These are phyloP conservation scores for Leucophenga varia DNA, from an alignment of 1,140 invertebrate species.

Conservation along the genomic window DNA sequence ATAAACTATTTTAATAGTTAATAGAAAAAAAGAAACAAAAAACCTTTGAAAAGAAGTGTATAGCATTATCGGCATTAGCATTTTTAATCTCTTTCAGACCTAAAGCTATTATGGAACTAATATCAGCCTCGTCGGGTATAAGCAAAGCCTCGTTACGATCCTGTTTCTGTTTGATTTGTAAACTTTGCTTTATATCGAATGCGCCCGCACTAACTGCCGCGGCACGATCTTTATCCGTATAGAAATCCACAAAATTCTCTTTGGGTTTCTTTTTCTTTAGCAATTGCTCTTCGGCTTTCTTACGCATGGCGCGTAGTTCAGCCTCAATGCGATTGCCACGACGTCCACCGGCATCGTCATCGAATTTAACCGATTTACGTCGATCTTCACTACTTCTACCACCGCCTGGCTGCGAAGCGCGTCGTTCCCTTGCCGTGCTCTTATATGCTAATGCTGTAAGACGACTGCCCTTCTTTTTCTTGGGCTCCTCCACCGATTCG, in stretches of 20 bases:
- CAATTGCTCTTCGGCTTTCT: constrained; percentile 44
- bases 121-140: constrained; percentile 77
- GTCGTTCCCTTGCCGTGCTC: constrained; percentile 31
- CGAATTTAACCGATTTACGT: constrained; percentile 29
- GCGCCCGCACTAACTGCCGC: constrained; percentile 76
- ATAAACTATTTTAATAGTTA: background rate
- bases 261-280: constrained; percentile 61
- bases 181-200: constrained; percentile 79
- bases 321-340: constrained; percentile 52
- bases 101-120: constrained; percentile 71
- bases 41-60: constrained; percentile 80
- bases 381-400: constrained; percentile 16
- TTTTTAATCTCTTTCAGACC: constrained; percentile 73
- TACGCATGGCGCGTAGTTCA: constrained; percentile 40
- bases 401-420: constrained; percentile 19
- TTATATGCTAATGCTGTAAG: constrained; percentile 22
- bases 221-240: constrained; percentile 87
- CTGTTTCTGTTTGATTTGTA: constrained; percentile 76
- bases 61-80: constrained; percentile 69
- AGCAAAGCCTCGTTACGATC: constrained; percentile 72
- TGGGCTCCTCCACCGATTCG: constrained; percentile 33
- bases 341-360: constrained; percentile 25
- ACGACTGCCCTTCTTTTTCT: constrained; percentile 28
- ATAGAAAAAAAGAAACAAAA: constrained; percentile 2
- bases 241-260: constrained; percentile 72